Percentiles rank a stretch among this genome's conserved stretches.
These are phyloP conservation scores for Salvator merianae DNA, from an alignment of 2,113 vertebrate genomes.

Conservation along the genomic window DNA sequence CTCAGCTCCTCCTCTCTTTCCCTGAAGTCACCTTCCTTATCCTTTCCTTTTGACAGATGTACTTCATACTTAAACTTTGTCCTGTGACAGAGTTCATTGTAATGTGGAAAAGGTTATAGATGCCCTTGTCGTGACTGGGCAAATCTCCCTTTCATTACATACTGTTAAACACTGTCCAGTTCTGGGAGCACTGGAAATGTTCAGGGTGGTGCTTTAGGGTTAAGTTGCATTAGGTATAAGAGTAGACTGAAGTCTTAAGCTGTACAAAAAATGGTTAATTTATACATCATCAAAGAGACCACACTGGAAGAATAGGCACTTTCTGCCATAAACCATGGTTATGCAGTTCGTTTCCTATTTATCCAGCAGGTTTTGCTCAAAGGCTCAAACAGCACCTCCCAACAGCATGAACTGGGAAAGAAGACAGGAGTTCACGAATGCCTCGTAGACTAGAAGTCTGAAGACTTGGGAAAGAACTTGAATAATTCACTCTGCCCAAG, in stretches of 20 bases:
- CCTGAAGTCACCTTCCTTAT: no score
- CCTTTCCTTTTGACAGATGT: no score
- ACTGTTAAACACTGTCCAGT: neutral
- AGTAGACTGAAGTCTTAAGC: neutral
- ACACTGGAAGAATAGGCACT: no score
- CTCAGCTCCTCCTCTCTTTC: no score
- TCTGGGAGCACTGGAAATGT: neutral
- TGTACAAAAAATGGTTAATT: neutral
- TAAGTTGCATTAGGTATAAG: neutral
- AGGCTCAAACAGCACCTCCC: no score
- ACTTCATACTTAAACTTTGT: slow-evolving; percentile 32
- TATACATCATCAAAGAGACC: no score
- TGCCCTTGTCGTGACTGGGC: slow-evolving; percentile 21
- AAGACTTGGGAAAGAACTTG: slow-evolving; percentile 29
- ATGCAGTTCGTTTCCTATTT: no score
- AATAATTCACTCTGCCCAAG: slow-evolving; percentile 36
- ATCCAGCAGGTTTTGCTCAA: no score
- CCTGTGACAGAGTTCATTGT: slow-evolving; percentile 28
- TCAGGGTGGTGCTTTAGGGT: no score
- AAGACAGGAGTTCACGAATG: slow-evolving; percentile 9
- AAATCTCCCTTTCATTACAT: neutral
- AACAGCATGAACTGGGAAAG: slow-evolving; percentile 15
- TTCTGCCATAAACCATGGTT: no score
- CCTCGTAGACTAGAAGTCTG: slow-evolving; percentile 22
- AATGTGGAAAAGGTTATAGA: slow-evolving; percentile 27